Evolutionary conservation across 2,888 invertebrate species (phyloP), one percentile per base, ranked within the genome.

Genomic region (Limulus polyphemus): DNA sequence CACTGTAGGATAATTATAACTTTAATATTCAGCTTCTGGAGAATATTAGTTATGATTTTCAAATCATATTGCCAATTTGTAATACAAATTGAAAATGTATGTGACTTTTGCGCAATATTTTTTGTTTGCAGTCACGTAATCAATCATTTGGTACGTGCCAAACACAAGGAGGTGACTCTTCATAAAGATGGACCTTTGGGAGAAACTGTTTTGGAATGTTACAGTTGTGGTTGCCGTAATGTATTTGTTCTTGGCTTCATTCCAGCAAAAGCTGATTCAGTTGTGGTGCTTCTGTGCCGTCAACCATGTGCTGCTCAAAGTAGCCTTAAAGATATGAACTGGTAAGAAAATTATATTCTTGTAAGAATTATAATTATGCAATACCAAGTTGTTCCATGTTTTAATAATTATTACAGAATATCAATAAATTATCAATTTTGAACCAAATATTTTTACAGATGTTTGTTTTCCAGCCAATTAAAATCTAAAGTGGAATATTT

Each of bases 241-340:
- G 95, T 99, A 0, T 99, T 99, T 78, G 90, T 98, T 50, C 81
- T 99, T 69, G 99, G 99, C 57, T 99, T 97, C 75, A 99, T 99
- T 73, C 99, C 99, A 0, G 98, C 99, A 47, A 98, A 98, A 78
- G 95, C 97, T 1, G 97, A 98, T 77, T 95, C 95, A 0, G 97
- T 97, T 60, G 98, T 98, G 14, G 95, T 98, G 2, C 79, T 99
- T 60, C 81, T 99, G 5, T 99, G 99, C 75, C 84, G 99, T 1
- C 95, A 97, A 78, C 99, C 99, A 3, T 99, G 99, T 79, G 97
- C 98, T 47, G 91, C 95, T 9, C 93, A 97, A 75, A 93, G 90
- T 74, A 93, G 93, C 13, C 80, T 98, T 54, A 98, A 98, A 78
- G 98, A 98, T 74, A 94, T 97, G 91, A 98, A 97, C 77, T 99